Percentiles rank a stretch among this genome's conserved stretches.
Evolutionary conservation across 2,888 invertebrate species (phyloP).

Genomic region (Xestia ashworthii): DNA sequence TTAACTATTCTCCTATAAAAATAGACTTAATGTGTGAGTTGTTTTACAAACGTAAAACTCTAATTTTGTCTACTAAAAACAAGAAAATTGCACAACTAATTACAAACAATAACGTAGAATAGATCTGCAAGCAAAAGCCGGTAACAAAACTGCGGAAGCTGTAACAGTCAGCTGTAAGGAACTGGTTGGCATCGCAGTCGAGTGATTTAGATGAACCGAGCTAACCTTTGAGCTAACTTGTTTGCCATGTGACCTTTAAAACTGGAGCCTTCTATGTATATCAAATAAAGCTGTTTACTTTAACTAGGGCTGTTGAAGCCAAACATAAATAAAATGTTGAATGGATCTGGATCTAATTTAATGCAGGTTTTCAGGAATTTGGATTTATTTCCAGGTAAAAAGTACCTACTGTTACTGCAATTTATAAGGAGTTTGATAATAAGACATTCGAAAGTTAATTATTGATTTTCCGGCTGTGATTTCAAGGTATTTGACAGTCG

Average conservation of each 20-base stretch:
- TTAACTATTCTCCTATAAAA: not conserved
- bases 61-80: not conserved
- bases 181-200: slow-evolving; percentile 49
- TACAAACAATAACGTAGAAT: slow-evolving; percentile 17
- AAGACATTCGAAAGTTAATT: too few species aligned
- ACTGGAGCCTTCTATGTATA: slow-evolving; percentile 18
- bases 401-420: too few species aligned
- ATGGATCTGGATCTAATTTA: not conserved
- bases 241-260: slow-evolving; percentile 50
- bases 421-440: too few species aligned
- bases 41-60: not conserved
- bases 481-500: too few species aligned
- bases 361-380: not conserved
- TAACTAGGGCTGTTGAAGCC: slow-evolving; percentile 22
- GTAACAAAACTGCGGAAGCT: slow-evolving; percentile 36
- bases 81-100: slow-evolving; percentile 11
- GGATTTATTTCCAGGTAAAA: too few species aligned
- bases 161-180: slow-evolving; percentile 33
- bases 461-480: too few species aligned
- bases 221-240: slow-evolving; percentile 51
- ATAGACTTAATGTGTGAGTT: not conserved
- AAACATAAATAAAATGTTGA: not conserved
- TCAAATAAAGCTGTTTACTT: slow-evolving; percentile 33
- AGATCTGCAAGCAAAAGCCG: slow-evolving; percentile 7
- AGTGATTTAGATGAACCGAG: slow-evolving; percentile 56